Evolutionary conservation across 2,113 vertebrate genomes (phyloP).

Genomic region (Calonectris borealis): DNA sequence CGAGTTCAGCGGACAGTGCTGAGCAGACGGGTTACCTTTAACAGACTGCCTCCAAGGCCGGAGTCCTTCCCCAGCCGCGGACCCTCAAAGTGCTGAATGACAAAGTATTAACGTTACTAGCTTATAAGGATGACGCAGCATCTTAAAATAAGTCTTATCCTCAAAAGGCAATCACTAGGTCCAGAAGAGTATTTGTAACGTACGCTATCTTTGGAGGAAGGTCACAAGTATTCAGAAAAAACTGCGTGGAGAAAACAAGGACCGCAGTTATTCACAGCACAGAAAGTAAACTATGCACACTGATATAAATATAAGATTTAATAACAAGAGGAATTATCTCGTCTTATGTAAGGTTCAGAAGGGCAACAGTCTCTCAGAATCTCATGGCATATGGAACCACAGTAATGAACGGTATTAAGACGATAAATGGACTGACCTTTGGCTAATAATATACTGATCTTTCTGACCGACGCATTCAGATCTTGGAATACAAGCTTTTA

Average conservation of each 20-base stretch:
- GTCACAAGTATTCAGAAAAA: not conserved
- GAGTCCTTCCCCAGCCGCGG: not conserved
- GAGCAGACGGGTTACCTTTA: not conserved
- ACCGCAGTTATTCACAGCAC: not conserved
- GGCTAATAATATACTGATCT: conserved; percentile 19
- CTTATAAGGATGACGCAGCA: not conserved
- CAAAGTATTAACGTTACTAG: not conserved
- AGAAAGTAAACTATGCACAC: not conserved
- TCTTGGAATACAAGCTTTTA: not conserved
- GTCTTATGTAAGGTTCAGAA: not conserved
- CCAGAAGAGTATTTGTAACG: not conserved
- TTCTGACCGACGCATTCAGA: not conserved
- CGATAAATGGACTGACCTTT: conserved; percentile 50
- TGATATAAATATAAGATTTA: conserved; percentile 32
- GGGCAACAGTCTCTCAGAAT: not conserved
- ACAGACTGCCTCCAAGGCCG: not conserved
- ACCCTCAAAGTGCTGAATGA: not conserved
- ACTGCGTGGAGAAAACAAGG: not conserved
- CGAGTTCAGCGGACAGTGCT: not conserved
- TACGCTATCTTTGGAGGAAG: not conserved
- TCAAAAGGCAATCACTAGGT: conserved; percentile 5
- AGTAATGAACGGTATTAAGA: not conserved
- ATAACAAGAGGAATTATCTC: conserved; percentile 38
- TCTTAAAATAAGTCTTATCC: not conserved
- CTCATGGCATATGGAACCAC: not conserved